Base-by-base conservation (phyloP, 2,113 vertebrate genomes). In the Gallinago paraguaiae region DNA sequence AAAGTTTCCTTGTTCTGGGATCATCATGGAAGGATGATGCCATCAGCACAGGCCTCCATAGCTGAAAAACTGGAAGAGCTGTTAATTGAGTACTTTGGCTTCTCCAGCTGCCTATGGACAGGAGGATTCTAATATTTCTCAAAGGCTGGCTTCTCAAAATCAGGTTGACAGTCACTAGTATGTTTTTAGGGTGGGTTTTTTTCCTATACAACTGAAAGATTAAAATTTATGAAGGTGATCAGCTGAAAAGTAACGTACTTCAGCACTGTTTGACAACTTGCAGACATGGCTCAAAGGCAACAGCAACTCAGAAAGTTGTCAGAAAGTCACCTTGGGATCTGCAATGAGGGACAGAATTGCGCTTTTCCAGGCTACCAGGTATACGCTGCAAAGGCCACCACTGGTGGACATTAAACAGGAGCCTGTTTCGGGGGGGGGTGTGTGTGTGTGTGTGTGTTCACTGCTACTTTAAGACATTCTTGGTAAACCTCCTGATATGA, bases 111-210 rank as follows among this genome's bases (percentile, higher is more conserved):
- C 60, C 13, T 4, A 4, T 9, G 11, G 45, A 33, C 35, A 30
- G 25, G 33, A 41, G 33, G 13, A 50, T 83, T 63, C 37, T 43
- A 33, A 37, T 9, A 20, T 45, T 78, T 43, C 77, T 64, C 57
- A n/a, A 63, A 77, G 54, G 24, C 43, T 43, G 43, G 30, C 39
- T 68, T 57, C 69, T 77, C 30, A 59, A 85, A 91, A 50, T 61
- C 35, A 51, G 63, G 54, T 33, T n/a, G 43, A 56, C 28, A 48
- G 53, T 71, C 69, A 85, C 46, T 85, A 41, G 39, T 54, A 54
- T 0, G 0, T 17, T 60, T 53, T 65, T 35, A 82, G n/a, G 45
- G 14, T 65, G 24, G 1, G 2, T 3, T 39, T n/a, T 64, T 82
- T 46, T 37, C 50, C 39, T 48, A 19, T 25, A 61, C 70, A 75